These are phyloP conservation scores for Camelus dromedarius DNA, from an alignment of 2,113 vertebrate genomes.

Conservation along the genomic window DNA sequence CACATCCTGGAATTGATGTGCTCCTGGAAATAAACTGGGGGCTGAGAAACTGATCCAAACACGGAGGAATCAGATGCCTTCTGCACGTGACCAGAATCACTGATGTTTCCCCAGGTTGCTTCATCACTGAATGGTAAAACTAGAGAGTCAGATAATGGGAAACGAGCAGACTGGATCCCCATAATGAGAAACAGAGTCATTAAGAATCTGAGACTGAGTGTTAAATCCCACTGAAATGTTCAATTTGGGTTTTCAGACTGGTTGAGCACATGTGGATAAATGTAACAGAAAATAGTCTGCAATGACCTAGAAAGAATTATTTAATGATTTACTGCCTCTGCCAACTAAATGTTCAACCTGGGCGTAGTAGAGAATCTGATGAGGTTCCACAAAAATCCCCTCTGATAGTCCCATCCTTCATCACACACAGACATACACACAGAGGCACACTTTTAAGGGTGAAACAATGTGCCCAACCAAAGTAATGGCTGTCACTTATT, in stretches of 20 bases:
- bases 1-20: constrained; percentile 72
- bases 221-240: not conserved
- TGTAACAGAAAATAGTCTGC: not conserved
- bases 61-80: constrained; percentile 58
- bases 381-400: not conserved
- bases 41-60: constrained; percentile 64
- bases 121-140: not conserved
- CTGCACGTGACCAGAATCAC: not conserved
- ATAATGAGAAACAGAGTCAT: not conserved
- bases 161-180: not conserved
- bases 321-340: not conserved
- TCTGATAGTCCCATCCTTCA: not conserved
- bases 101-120: not conserved
- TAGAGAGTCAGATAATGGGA: not conserved
- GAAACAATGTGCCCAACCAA: not conserved
- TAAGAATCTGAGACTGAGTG: not conserved
- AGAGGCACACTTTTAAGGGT: not conserved
- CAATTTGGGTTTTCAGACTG: not conserved
- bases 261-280: not conserved
- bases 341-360: not conserved
- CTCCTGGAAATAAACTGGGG: constrained; percentile 71
- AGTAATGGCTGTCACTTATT: not conserved
- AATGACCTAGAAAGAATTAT: not conserved
- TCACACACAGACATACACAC: not conserved
- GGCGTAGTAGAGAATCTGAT: not conserved